These are phyloP conservation scores for Drosophila nigromelanica DNA, from an alignment of 1,140 invertebrate species.

Conservation along the genomic window DNA sequence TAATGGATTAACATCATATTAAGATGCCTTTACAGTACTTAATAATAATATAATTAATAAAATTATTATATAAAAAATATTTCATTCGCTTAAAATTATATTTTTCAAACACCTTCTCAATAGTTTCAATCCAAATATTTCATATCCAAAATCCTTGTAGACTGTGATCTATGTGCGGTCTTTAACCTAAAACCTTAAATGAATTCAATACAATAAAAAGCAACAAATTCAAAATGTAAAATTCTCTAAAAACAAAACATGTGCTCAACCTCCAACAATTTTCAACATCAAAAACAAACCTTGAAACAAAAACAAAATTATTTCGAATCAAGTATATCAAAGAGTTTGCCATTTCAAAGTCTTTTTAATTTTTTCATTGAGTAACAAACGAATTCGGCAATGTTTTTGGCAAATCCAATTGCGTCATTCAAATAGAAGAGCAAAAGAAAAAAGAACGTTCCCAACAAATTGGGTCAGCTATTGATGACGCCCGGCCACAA, in stretches of 20 bases:
- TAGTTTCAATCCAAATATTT: too few species aligned
- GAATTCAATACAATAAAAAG: not conserved
- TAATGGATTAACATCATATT: too few species aligned
- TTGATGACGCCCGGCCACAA: slow-evolving; percentile 35
- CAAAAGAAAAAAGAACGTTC: not conserved
- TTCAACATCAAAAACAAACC: slow-evolving; percentile 19
- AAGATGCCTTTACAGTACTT: too few species aligned
- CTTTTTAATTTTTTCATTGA: slow-evolving; percentile 7
- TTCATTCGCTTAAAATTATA: too few species aligned
- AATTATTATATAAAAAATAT: too few species aligned
- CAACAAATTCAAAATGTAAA: slow-evolving; percentile 42
- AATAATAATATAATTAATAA: too few species aligned
- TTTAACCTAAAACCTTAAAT: too few species aligned
- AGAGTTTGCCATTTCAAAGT: slow-evolving; percentile 30
- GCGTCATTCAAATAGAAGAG: slow-evolving; percentile 12
- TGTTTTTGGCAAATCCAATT: slow-evolving; percentile 38
- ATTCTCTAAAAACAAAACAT: not conserved
- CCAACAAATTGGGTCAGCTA: slow-evolving; percentile 38
- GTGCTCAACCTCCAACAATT: slow-evolving; percentile 14
- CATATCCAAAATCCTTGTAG: too few species aligned
- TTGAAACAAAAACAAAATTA: slow-evolving; percentile 1
- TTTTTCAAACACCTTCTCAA: too few species aligned
- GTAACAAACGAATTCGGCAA: slow-evolving; percentile 12
- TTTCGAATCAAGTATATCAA: slow-evolving; percentile 12
- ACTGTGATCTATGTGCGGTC: too few species aligned